Conservation (phyloP, 2,113 vertebrate genomes). For the Polypterus senegalus region DNA sequence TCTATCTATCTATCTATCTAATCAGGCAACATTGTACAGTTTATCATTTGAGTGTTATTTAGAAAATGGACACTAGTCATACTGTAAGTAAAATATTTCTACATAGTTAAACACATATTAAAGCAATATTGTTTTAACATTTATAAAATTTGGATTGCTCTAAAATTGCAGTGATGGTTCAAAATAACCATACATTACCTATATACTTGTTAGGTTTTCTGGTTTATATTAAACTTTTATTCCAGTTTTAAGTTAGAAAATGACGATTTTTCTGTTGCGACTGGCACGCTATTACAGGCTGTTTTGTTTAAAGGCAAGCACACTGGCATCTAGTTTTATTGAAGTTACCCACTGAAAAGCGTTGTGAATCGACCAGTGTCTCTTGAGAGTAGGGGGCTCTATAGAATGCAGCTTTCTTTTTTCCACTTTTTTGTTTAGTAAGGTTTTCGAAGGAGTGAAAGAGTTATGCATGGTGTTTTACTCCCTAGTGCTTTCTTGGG, state of each 20-base stretch:
- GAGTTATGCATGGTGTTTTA: constrained; percentile 43
- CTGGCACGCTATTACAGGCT: constrained; percentile 3
- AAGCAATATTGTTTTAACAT: fast-evolving
- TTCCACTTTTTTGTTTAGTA: constrained; percentile 35
- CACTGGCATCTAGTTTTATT: constrained; percentile 44
- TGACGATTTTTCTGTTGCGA: too few relatives aligned
- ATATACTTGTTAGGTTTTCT: constrained; percentile 1
- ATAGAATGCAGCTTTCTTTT: constrained; percentile 40
- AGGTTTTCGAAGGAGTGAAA: constrained; percentile 36
- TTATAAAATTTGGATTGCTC: background rate
- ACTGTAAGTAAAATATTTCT: constrained; percentile 25
- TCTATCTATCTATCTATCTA: background rate
- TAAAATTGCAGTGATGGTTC: too few relatives aligned
- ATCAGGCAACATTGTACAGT: too few relatives aligned
- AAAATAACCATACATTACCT: too few relatives aligned
- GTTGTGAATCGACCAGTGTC: constrained; percentile 45
- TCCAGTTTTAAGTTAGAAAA: too few relatives aligned
- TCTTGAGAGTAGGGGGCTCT: constrained; percentile 46
- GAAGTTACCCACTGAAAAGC: constrained; percentile 47
- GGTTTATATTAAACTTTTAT: constrained; percentile 10
- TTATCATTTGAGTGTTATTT: too few relatives aligned
- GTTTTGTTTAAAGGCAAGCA: constrained; percentile 33
- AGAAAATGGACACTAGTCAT: constrained; percentile 8
- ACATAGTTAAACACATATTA: constrained; percentile 22
- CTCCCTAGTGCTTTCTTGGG: constrained; percentile 51